Evolutionary conservation across 2,888 invertebrate genomes (phyloP).

Genomic region (Pinctada fucata): DNA sequence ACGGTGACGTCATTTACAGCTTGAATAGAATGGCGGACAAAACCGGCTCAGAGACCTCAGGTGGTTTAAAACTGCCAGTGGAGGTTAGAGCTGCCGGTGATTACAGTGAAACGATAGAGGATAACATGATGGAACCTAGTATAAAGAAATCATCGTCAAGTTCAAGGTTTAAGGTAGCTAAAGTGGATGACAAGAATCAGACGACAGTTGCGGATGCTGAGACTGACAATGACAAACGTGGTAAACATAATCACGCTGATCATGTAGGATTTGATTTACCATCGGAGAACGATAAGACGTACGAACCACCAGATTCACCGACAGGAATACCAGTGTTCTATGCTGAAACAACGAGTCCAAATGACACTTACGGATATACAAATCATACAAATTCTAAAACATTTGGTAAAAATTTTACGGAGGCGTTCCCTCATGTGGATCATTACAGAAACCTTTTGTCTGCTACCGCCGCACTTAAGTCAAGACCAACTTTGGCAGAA

Average conservation of each 20-base stretch:
- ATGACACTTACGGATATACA: constrained; percentile 50
- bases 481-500: constrained; percentile 76
- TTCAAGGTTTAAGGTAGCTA: constrained; percentile 68
- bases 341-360: constrained; percentile 43
- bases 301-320: constrained; percentile 32
- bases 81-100: neutral
- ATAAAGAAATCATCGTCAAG: constrained; percentile 55
- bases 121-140: constrained; percentile 4
- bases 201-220: constrained; percentile 14
- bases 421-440: constrained; percentile 69
- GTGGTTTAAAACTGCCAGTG: too few species aligned
- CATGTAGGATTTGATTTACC: constrained; percentile 4
- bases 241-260: constrained; percentile 13
- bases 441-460: constrained; percentile 70
- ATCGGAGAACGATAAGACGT: constrained; percentile 4
- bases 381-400: constrained; percentile 54
- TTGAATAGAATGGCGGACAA: constrained; percentile 25
- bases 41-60: neutral
- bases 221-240: neutral
- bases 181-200: constrained; percentile 61
- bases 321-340: constrained; percentile 37
- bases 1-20: neutral
- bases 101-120: constrained; percentile 11
- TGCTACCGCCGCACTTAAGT: constrained; percentile 65
- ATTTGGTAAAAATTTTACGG: constrained; percentile 65